Evolutionary conservation across 2,797 vertebrate species (phyloP).

Genomic region (Microhierax caerulescens): DNA sequence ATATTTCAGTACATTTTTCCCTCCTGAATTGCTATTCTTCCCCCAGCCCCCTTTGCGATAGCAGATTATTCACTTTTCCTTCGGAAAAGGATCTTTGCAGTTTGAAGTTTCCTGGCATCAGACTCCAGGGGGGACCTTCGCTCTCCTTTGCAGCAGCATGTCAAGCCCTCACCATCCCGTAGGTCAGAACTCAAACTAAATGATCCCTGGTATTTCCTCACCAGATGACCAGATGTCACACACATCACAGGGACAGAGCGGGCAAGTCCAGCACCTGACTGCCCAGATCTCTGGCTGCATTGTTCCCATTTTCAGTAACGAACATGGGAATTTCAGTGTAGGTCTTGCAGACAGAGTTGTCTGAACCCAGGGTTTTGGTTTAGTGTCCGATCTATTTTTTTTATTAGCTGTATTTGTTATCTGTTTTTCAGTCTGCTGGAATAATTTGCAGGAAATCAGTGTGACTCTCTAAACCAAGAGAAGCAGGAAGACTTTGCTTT

Average conservation of each 20-base stretch:
- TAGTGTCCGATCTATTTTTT: not conserved
- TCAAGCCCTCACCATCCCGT: not conserved
- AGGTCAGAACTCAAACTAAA: not conserved
- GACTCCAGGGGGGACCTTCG: not conserved
- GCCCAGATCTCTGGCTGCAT: not conserved
- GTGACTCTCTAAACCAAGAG: not conserved
- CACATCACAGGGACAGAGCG: accelerated
- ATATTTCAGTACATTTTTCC: slow-evolving; percentile 36
- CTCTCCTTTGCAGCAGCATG: not conserved
- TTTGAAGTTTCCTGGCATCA: not conserved
- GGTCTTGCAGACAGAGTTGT: not conserved
- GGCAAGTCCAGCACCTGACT: not conserved
- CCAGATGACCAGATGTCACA: not conserved
- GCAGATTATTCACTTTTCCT: slow-evolving; percentile 7
- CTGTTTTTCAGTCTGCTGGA: not conserved
- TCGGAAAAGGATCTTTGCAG: not conserved
- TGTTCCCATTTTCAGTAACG: accelerated
- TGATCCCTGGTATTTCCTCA: not conserved
- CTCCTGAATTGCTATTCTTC: slow-evolving; percentile 31
- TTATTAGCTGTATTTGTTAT: not conserved
- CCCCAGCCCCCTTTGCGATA: not conserved
- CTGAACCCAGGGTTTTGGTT: not conserved
- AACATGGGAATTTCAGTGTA: not conserved
- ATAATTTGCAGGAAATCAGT: not conserved
- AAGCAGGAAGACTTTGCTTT: not conserved